phyloP scores from a whole-genome alignment of 2,797 vertebrate species.

The Lepilemur ruficaudatus region DNA sequence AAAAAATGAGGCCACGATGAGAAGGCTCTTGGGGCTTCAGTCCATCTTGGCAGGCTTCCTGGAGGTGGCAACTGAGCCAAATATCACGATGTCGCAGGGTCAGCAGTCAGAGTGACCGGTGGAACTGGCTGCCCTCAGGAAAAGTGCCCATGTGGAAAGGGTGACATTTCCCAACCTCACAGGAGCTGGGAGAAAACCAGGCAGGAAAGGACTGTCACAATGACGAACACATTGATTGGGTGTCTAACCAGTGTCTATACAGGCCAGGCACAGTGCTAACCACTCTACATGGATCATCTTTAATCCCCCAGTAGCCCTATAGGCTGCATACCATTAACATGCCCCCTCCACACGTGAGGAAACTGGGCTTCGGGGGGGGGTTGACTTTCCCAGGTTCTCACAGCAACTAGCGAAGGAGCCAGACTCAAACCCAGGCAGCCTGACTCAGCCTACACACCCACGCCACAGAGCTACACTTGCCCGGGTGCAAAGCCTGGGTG shows the following conservation, averaged over 20 bases:
- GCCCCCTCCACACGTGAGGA: neutral
- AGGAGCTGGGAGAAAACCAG: neutral
- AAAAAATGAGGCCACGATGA: neutral
- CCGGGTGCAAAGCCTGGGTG: neutral
- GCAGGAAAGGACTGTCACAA: neutral
- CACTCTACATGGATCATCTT: neutral
- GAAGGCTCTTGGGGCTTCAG: neutral
- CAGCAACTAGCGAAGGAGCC: neutral
- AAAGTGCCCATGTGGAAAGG: neutral
- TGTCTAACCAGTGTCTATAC: neutral
- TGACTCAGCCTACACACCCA: neutral
- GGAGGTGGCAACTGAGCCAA: neutral
- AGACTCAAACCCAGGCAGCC: neutral
- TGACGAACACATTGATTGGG: neutral
- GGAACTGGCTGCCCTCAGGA: neutral
- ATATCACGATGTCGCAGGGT: neutral
- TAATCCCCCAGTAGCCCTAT: neutral
- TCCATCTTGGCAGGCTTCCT: neutral
- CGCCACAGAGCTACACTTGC: neutral
- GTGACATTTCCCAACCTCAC: neutral
- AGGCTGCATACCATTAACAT: neutral
- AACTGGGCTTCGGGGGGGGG: neutral
- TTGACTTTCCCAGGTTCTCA: neutral
- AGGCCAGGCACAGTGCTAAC: neutral
- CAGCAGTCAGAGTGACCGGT: neutral